Base-by-base conservation (phyloP, 2,797 vertebrate species). In the Catostomus latipinnis region DNA sequence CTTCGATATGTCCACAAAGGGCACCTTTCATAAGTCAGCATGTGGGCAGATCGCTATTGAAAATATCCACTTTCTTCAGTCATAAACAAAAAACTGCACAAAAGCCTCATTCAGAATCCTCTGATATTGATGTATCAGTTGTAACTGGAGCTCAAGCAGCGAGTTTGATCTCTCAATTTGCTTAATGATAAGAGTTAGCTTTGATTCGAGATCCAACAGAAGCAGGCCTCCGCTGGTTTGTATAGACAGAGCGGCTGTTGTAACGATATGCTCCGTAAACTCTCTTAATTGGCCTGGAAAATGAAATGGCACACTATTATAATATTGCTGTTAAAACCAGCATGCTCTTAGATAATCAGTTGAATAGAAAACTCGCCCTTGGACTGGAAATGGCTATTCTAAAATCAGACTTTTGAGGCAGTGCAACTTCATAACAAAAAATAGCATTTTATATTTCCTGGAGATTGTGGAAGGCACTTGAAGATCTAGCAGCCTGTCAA, bases 21-120 rank as follows among this genome's bases (percentile, higher is more conserved):
- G 6, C 34, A 56, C 54, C 34, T 78, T 78, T 71, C 67, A 78
- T 63, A 18, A 63, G n/a, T 11, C 10, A 22, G 58, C 12, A 62
- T 56, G 76, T 71, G 34, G 76, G 68, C 6, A 69, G 74, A 60
- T 5, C 49, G 45, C 16, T 22, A 63, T 10, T 62, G 34, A 34
- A 2, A 34, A 4, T 4, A 34, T 34, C 34, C 34, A 34, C 2
- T 34, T 34, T 34, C 34, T 63, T 43, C 61, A 63, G 61, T 45
- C 61, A 63, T 45, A 13, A 6, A 6, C 18, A 6, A 45, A 65
- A 74, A 53, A 66, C 3, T 6, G 18, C 5, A 71, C 67, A 54
- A 54, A 69, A 50, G 49, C 13, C 70, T 56, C 67, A 62, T 78
- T 78, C 57, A 63, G 6, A 6, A 65, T 65, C 2, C 58, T 49